These are phyloP conservation scores for Colostygia pectinataria DNA, from an alignment of 2,888 invertebrate genomes.

Conservation along the genomic window DNA sequence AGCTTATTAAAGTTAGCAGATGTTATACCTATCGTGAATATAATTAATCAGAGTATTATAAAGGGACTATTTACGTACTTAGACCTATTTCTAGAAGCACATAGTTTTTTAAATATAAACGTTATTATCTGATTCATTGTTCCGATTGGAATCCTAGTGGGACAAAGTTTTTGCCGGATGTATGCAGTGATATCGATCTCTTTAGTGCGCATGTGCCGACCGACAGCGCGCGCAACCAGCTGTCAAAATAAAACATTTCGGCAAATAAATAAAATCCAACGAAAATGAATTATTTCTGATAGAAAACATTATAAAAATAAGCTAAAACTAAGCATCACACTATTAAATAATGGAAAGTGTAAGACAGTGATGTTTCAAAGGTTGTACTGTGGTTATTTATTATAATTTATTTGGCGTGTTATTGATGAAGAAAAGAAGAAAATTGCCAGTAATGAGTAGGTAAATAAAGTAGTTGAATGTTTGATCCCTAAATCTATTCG, in stretches of 20 bases:
- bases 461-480: background rate
- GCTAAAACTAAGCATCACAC: background rate
- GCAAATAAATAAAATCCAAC: constrained; percentile 35
- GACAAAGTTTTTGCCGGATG: constrained; percentile 1
- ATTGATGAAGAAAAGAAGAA: background rate
- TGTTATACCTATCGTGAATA: no score
- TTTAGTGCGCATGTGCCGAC: constrained; percentile 40
- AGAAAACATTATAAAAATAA: background rate
- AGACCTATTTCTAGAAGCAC: no score
- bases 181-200: constrained; percentile 59
- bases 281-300: constrained; percentile 5
- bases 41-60: no score
- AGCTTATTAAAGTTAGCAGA: no score
- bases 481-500: background rate
- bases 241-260: constrained; percentile 50
- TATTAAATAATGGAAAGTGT: background rate
- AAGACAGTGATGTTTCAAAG: constrained; percentile 1
- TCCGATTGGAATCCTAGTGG: no score
- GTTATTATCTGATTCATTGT: no score
- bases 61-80: no score
- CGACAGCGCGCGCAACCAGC: constrained; percentile 60
- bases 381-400: constrained; percentile 1
- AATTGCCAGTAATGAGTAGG: background rate
- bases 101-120: no score
- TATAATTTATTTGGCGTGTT: background rate